phyloP scores from a whole-genome alignment of 30 jellyfish, hydroid and myxozoan genomes.

The Catostylus mosaicus region DNA sequence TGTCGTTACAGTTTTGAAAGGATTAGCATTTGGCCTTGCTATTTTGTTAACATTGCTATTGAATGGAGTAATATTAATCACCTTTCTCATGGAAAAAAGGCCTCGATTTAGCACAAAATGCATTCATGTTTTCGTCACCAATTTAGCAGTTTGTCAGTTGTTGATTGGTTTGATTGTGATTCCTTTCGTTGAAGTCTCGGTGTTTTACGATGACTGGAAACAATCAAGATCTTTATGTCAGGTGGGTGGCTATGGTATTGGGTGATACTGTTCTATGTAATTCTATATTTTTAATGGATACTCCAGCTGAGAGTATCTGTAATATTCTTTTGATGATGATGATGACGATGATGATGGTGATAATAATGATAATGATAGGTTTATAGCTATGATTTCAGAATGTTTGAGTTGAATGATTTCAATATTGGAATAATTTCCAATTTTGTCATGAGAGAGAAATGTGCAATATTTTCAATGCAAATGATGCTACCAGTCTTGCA shows the following conservation, averaged over 20 bases:
- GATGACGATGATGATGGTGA: too few relatives aligned
- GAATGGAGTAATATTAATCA: slow-evolving; percentile 34
- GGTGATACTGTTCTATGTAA: too few relatives aligned
- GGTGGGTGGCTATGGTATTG: slow-evolving; percentile 13
- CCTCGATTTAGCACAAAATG: slow-evolving; percentile 51
- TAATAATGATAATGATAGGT: too few relatives aligned
- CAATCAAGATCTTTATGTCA: slow-evolving; percentile 42
- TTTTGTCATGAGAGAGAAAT: too few relatives aligned
- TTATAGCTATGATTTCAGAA: too few relatives aligned
- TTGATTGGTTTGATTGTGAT: slow-evolving; percentile 64
- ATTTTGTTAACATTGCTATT: slow-evolving; percentile 43
- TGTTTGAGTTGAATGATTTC: too few relatives aligned
- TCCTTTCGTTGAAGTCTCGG: slow-evolving; percentile 66
- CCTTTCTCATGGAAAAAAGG: slow-evolving; percentile 30
- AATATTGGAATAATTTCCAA: too few relatives aligned
- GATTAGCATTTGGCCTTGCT: slow-evolving; percentile 42
- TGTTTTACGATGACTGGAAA: slow-evolving; percentile 57
- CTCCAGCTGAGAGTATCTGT: too few relatives aligned
- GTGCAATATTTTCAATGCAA: too few relatives aligned
- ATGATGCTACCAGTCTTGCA: not conserved
- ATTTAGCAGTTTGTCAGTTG: slow-evolving; percentile 72
- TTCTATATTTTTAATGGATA: too few relatives aligned
- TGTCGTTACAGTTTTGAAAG: slow-evolving; percentile 27
- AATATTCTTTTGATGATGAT: too few relatives aligned
- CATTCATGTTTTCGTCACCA: slow-evolving; percentile 56